These are phyloP conservation scores for Agapostemon virescens DNA, from an alignment of 2,888 invertebrate species.

Conservation along the genomic window DNA sequence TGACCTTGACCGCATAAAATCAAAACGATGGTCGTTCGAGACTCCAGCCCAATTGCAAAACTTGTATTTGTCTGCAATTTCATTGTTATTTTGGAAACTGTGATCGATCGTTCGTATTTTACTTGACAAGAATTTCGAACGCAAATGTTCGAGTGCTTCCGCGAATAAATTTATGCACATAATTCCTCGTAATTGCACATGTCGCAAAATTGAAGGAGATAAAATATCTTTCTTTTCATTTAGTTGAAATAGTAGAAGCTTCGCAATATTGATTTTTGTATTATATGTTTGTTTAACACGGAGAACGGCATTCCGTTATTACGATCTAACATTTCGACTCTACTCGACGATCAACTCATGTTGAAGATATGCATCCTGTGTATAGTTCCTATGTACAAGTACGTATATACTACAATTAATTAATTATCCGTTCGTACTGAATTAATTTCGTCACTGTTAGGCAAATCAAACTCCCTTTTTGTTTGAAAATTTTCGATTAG, in stretches of 20 bases:
- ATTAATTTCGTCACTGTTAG: not conserved
- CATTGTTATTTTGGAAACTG: not conserved
- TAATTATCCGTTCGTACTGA: conserved; percentile 15
- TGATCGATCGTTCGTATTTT: not conserved
- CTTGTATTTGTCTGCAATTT: not conserved
- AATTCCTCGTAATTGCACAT: not conserved
- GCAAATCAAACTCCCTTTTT: not conserved
- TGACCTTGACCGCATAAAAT: too few relatives aligned
- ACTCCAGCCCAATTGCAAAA: not conserved
- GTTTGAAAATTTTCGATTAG: not conserved
- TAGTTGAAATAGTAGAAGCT: not conserved
- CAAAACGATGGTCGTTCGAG: too few relatives aligned
- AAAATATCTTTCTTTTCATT: not conserved
- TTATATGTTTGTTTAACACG: conserved; percentile 1
- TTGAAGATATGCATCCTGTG: conserved; percentile 47
- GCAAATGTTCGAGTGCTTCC: not conserved
- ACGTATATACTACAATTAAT: conserved; percentile 59
- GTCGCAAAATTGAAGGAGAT: not conserved
- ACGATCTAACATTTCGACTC: conserved; percentile 16
- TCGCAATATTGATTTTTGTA: not conserved
- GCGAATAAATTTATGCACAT: not conserved
- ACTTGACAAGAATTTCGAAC: not conserved
- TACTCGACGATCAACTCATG: conserved; percentile 24
- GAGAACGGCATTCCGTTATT: conserved; percentile 18
- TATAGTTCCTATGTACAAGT: conserved; percentile 53